Base-by-base conservation (phyloP, 2,888 invertebrate genomes). In the Thereva unica region DNA sequence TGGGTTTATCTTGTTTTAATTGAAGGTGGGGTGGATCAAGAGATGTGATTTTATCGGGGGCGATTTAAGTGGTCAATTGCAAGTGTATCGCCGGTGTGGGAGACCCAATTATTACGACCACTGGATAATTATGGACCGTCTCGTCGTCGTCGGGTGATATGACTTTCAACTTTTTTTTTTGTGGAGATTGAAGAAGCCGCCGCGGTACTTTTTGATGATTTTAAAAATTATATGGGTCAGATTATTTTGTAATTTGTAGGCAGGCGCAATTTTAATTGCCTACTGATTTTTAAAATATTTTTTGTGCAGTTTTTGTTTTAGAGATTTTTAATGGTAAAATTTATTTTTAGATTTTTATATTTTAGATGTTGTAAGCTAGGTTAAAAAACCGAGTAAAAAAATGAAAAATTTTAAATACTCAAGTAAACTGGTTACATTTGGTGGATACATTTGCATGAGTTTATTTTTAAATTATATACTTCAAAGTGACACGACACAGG, bases 211-310 rank as follows among this genome's bases (percentile, higher is more conserved):
- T 61, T 61, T 61, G 50, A 45, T 23, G 23, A 23, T 1, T 23
- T 23, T 23, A 10, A 41, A 10, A 5, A 41, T 35, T 34, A 61
- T 47, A 7, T 61, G 50, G 61, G 61, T 65, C 61, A 52, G 61
- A 68, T 53, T 66, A 40, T 42, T 10, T 4, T 38, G 38, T 41
- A 34, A 41, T 10, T 49, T 49, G 41, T 35, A 37, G 57, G 61
- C 37, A 49, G 61, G 55, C 45, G 45, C 44, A 9, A 49, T 55
- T 47, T 68, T 68, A 68, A 68, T 68, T 68, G 54, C 49, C 35
- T 54, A 61, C 41, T 59, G 59, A 45, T 49, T 59, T 59, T 59
- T 38, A 50, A 40, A n/a, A 23, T 57, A 35, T 7, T 10, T 34
- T 59, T 47, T 59, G 47, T 47, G 45, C 57, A 59, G 23, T 38